Conservation (phyloP, 2,888 invertebrate genomes). For the Tachystola acroxantha region DNA sequence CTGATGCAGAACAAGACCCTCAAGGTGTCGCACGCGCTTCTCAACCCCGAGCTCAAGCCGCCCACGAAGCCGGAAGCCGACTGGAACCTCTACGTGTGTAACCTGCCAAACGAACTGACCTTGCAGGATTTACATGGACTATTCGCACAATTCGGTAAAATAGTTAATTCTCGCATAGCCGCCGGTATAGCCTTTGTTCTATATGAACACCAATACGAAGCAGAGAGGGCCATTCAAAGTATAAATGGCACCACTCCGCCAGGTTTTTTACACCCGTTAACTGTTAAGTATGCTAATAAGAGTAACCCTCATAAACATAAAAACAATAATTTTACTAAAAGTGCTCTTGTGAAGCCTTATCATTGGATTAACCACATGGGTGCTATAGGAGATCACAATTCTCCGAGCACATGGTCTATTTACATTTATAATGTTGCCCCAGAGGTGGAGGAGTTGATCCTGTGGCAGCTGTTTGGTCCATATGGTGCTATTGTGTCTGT, state of each 20-base stretch:
- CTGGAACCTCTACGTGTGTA: conserved; percentile 78
- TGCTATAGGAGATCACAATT: conserved; percentile 68
- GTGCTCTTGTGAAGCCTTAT: conserved; percentile 64
- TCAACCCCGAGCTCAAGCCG: conserved; percentile 72
- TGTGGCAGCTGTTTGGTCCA: conserved; percentile 76
- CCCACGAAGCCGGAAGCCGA: conserved; percentile 75
- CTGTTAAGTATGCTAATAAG: conserved; percentile 78
- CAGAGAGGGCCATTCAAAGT: conserved; percentile 70
- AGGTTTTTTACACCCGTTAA: conserved; percentile 73
- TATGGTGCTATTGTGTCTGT: conserved; percentile 78
- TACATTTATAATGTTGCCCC: conserved; percentile 75
- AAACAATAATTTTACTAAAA: conserved; percentile 70
- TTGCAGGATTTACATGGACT: conserved; percentile 76
- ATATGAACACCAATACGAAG: conserved; percentile 73
- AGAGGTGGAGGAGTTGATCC: conserved; percentile 71
- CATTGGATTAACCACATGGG: conserved; percentile 75
- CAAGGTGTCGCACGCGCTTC: conserved; percentile 72
- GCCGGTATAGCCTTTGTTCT: conserved; percentile 76
- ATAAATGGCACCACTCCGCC: conserved; percentile 70
- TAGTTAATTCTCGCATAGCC: conserved; percentile 76
- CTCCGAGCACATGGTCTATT: conserved; percentile 74
- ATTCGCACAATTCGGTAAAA: conserved; percentile 77
- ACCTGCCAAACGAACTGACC: conserved; percentile 77
- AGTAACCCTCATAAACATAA: conserved; percentile 74
- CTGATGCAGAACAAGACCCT: conserved; percentile 76